Percentiles rank a stretch among this genome's conserved stretches.
These are phyloP conservation scores for Apaloderma vittatum DNA, from an alignment of 2,113 vertebrate species.

Conservation along the genomic window DNA sequence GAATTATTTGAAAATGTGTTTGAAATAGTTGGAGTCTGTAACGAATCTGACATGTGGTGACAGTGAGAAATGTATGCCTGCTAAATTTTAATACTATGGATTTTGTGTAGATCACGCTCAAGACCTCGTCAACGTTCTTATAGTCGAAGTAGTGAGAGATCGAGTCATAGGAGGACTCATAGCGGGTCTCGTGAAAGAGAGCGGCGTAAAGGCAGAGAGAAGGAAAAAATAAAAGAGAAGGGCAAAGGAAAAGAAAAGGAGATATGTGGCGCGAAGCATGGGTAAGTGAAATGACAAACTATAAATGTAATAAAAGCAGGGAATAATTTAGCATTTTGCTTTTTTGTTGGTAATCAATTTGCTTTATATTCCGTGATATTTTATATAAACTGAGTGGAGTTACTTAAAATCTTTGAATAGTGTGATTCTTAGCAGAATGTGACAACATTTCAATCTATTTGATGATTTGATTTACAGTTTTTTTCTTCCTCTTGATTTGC, in stretches of 20 bases:
- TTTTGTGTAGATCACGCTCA: constrained; percentile 84
- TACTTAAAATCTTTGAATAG: fast-evolving
- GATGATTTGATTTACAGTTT: background rate
- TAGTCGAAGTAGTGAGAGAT: constrained; percentile 86
- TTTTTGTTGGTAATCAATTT: background rate
- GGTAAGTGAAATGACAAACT: constrained; percentile 61
- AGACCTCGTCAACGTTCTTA: constrained; percentile 83
- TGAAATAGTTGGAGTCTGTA: background rate
- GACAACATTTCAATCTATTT: background rate
- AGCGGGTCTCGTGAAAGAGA: constrained; percentile 83
- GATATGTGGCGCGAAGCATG: constrained; percentile 52
- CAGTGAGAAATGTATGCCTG: background rate
- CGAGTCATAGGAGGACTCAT: constrained; percentile 82
- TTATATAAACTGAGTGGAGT: background rate
- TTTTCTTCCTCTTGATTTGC: background rate
- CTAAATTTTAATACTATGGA: background rate
- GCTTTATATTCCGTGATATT: background rate
- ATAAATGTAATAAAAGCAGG: fast-evolving
- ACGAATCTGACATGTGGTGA: background rate
- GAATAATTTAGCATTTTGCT: fast-evolving
- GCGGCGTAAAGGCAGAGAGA: constrained; percentile 83
- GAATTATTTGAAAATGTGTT: background rate
- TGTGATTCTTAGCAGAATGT: background rate
- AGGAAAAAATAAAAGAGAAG: constrained; percentile 75
- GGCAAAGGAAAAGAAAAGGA: constrained; percentile 84